Evolutionary conservation across 2,113 vertebrate genomes (phyloP).

Genomic region (Nothocercus julius): DNA sequence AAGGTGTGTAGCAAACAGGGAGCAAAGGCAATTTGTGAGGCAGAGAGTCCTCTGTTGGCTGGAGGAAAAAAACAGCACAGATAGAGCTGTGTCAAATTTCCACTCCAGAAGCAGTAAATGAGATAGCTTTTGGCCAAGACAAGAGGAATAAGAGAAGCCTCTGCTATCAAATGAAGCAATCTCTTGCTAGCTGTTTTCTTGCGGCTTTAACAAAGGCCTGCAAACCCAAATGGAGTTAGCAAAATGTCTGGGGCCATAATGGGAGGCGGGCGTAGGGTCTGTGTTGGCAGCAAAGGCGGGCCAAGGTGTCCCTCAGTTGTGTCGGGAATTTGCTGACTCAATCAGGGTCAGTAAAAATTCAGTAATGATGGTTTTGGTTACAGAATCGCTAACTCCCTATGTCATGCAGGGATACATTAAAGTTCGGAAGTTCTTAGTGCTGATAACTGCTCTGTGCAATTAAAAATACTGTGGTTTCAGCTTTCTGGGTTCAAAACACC

Average conservation of each 20-base stretch:
- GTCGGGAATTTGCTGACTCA: background rate
- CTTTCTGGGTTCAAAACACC: background rate
- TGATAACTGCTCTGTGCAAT: background rate
- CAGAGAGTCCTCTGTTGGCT: background rate
- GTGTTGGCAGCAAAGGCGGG: background rate
- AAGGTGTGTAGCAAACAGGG: background rate
- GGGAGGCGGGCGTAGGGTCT: background rate
- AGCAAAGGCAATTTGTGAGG: background rate
- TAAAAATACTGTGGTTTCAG: background rate
- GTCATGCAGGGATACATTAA: too few species aligned
- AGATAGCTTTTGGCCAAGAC: background rate
- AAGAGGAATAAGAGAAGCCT: background rate
- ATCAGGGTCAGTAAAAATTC: too few species aligned
- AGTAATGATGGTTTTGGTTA: too few species aligned
- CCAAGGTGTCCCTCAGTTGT: rapidly evolving
- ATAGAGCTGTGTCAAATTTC: background rate
- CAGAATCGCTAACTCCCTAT: too few species aligned
- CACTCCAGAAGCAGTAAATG: background rate
- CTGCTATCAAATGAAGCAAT: background rate
- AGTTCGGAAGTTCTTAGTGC: background rate
- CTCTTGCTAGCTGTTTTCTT: background rate
- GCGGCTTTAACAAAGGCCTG: background rate
- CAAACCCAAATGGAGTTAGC: background rate
- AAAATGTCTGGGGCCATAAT: background rate
- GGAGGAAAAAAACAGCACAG: background rate